Base-by-base conservation (phyloP, 64 coral and sea anemone species). In the Acropora yongei region DNA sequence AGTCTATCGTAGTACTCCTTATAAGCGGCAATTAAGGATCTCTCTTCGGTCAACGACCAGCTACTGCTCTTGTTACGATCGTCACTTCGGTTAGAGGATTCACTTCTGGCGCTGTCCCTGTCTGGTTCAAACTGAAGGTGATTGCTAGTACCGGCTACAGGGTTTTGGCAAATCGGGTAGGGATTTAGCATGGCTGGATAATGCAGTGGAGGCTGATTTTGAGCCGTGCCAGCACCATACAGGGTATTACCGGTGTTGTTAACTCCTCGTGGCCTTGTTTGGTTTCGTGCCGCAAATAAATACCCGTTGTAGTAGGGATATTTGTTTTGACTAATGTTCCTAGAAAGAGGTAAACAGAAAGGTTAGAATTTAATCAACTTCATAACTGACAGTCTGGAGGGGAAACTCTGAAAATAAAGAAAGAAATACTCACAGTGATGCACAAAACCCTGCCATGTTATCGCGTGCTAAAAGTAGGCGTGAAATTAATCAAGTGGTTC, bases 1-100 rank as follows among this genome's bases (percentile, higher is more conserved):
- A 88, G 47, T 11, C 63, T 63, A 80, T 93, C 83, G 46, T 90
- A 90, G 42, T 80, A 87, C 47, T 87, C 84, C 68, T 66, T 49
- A 65, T 87, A 87, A 39, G 83, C 44, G 44, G 90, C 73, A 85
- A 86, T 92, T 67, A 92, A 55, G 51, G 4, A 55, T 55, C 51
- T 55, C 30, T 30, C 30, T 30, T 30, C 30, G 30, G 30, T 30
- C 30, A 30, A 30, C 30, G 30, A 30, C 30, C 30, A 30, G 79
- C 79, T 81, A 63, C 79, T 63, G 78, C 20, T 19, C 79, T 81
- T 81, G 55, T 81, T 81, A 42, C 20, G 55, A 81, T 81, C 53
- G 9, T 81, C 50, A 61, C 55, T 81, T 79, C 77, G 0, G 77
- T 79, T 53, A 5, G 19, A 78, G 47, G 17, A 49, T 78, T 78